Evolutionary conservation across 37 sponge, comb jelly and placozoan species (phyloP), one percentile per base, ranked within the genome.

Genomic region (Chondrilla cf. caribensis): DNA sequence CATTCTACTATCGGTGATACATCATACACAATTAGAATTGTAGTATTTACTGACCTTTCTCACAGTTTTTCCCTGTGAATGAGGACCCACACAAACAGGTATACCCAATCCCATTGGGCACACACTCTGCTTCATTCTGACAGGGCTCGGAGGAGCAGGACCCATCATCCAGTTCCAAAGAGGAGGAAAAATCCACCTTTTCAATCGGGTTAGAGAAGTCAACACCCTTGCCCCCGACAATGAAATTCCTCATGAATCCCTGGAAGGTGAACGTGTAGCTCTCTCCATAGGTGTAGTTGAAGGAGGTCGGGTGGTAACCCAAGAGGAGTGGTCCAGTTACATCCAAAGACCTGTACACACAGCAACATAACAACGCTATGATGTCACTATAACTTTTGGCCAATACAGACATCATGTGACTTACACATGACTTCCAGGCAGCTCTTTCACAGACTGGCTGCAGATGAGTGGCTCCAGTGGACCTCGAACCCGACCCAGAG

Each of bases 181-280:
- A 77, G 18, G 14, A 18, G 24, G 6, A 29, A 21, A 82, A 22
- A 0, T 75, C 42, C 9, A 55, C 70, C 26, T 40, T 37, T 17
- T 64, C 22, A 28, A 93, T 70, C 21, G 89, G 78, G 8, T 22
- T 41, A 31, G 64, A 60, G 67, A 93, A 93, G 67, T 93, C 90
- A 25, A 86, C 38, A 1, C 77, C 38, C 3, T 84, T 26, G 18
- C 73, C 82, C 38, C 84, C 83, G 4, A 89, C 54, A 17, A 11
- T 31, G 8, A 93, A 54, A n/a, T 86, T 84, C 62, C 90, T 89
- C 35, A 93, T 43, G 79, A 86, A 93, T 7, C 89, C 89, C 0
- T 0, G 19, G 54, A 84, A 93, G 51, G 64, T 44, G 33, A 60
- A 47, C 15, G 29, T 35, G 38, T 58, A 73, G 3, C 39, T 72